Evolutionary conservation across 2,888 invertebrate genomes (phyloP).

Genomic region (Elegia similella): DNA sequence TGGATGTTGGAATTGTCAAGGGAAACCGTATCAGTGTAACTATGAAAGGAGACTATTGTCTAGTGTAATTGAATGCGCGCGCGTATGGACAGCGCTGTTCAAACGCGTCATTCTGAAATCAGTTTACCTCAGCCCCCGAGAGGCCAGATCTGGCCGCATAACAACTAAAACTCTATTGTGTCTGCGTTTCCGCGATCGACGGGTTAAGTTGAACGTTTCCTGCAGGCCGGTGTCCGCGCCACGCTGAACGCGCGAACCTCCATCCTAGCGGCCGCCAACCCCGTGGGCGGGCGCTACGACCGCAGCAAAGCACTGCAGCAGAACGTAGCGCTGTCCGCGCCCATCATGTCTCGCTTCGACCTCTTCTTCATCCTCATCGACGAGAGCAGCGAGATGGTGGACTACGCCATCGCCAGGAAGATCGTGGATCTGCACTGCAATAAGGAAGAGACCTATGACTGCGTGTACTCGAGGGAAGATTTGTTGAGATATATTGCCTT

Average conservation of each 20-base stretch:
- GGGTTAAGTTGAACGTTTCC: no score
- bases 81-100: no score
- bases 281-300: constrained; percentile 98
- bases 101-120: no score
- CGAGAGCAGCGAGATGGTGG: constrained; percentile 92
- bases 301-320: constrained; percentile 95
- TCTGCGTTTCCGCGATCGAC: no score
- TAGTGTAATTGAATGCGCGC: no score
- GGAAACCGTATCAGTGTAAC: no score
- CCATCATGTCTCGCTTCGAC: constrained; percentile 99
- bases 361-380: constrained; percentile 99
- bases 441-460: constrained; percentile 89
- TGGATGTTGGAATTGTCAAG: no score
- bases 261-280: constrained; percentile 99
- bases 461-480: constrained; percentile 93
- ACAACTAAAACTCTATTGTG: no score
- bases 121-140: no score
- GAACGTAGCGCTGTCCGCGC: constrained; percentile 95
- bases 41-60: no score
- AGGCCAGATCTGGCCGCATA: no score
- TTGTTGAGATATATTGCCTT: constrained; percentile 97
- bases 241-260: constrained; percentile 98
- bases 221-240: constrained; percentile 97
- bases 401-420: constrained; percentile 97
- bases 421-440: constrained; percentile 97